Conservation (phyloP, 2,888 invertebrate species). For the Zhuqinia jingwanae region DNA sequence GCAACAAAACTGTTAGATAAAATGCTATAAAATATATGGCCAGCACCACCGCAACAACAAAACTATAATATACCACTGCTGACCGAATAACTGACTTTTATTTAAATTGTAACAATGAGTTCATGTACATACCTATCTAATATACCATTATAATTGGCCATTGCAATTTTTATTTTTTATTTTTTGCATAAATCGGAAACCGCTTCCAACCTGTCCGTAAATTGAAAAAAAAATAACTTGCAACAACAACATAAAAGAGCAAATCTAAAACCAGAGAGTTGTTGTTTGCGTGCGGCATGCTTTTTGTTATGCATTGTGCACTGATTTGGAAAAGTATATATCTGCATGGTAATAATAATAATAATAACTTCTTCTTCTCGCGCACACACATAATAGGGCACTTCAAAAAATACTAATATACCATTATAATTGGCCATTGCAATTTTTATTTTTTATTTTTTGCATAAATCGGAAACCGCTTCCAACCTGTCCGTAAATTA, state of each 20-base stretch:
- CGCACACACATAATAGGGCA: too few species aligned
- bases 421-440: background rate
- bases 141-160: background rate
- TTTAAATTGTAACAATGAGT: slow-evolving; percentile 17
- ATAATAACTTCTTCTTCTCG: too few species aligned
- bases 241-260: too few species aligned
- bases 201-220: background rate
- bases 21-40: background rate
- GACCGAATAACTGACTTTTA: slow-evolving; percentile 51
- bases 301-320: too few species aligned
- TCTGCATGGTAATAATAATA: too few species aligned
- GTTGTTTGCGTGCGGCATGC: too few species aligned
- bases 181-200: slow-evolving; percentile 16
- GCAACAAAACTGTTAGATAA: background rate
- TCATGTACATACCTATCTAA: too few species aligned
- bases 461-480: slow-evolving; percentile 26
- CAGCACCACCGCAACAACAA: background rate
- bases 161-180: too few species aligned
- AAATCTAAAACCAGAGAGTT: too few species aligned
- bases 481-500: background rate
- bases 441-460: too few species aligned
- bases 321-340: too few species aligned
- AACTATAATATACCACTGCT: slow-evolving; percentile 14
- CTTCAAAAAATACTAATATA: too few species aligned
- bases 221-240: background rate